A percentile compares a stretch with the other conserved stretches of the same genome.
Evolutionary conservation across 2,113 vertebrate species (phyloP).

Genomic region (Meleagris gallopavo): DNA sequence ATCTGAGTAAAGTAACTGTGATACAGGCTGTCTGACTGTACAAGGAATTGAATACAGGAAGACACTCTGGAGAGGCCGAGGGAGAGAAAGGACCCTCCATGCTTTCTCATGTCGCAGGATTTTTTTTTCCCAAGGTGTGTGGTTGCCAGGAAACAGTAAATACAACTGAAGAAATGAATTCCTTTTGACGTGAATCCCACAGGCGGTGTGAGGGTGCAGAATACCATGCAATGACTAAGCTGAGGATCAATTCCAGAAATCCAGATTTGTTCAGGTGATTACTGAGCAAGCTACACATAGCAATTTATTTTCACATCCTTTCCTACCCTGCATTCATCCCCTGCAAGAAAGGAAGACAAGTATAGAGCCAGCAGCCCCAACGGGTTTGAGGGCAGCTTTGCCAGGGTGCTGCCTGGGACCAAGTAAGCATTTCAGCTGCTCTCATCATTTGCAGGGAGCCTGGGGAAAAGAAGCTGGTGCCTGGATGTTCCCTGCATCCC

Average conservation of each 20-base stretch:
- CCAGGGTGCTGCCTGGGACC: background rate
- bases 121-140: conserved; percentile 4
- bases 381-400: background rate
- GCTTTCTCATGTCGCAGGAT: background rate
- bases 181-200: background rate
- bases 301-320: background rate
- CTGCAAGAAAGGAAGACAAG: background rate
- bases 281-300: background rate
- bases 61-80: background rate
- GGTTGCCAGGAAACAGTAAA: conserved; percentile 47
- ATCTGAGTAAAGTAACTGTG: background rate
- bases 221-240: background rate
- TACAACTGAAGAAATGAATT: conserved; percentile 23
- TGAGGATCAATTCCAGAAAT: background rate
- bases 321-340: background rate
- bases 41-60: background rate
- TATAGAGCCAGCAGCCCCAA: fast-evolving
- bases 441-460: fast-evolving
- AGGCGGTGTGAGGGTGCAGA: background rate
- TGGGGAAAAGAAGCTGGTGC: background rate
- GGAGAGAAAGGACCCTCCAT: background rate
- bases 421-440: background rate
- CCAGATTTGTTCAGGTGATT: conserved; percentile 21
- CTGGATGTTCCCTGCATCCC: background rate
- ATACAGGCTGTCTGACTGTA: background rate